A percentile compares a stretch with the other conserved stretches of the same genome.
These are phyloP conservation scores for Oscheius sp. DNA, from an alignment of 1,140 invertebrate genomes.

Conservation along the genomic window DNA sequence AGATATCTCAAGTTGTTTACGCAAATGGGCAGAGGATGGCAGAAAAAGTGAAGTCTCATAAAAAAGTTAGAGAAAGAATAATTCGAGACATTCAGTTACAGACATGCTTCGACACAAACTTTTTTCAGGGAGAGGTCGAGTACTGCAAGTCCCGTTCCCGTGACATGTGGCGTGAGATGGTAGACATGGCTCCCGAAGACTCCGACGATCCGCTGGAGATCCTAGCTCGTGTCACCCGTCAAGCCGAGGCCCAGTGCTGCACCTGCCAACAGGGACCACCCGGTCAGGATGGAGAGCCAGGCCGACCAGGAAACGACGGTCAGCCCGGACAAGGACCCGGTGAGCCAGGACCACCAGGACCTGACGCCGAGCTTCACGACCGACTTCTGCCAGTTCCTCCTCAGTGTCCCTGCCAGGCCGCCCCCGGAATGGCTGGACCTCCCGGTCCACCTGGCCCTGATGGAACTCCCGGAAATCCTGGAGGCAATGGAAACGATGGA, in stretches of 20 bases:
- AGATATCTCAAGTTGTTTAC: not conserved
- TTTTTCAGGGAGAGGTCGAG: conserved; percentile 58
- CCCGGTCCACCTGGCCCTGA: conserved; percentile 52
- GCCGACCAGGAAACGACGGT: conserved; percentile 46
- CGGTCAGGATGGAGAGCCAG: conserved; percentile 52
- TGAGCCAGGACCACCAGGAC: conserved; percentile 52
- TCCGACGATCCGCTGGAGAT: conserved; percentile 41
- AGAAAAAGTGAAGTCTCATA: no score
- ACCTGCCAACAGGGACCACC: conserved; percentile 60
- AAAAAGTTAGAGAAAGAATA: no score
- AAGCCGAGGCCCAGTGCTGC: conserved; percentile 56
- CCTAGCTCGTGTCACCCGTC: conserved; percentile 50
- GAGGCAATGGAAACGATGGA: conserved; percentile 56
- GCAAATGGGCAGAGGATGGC: no score
- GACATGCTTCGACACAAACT: not conserved
- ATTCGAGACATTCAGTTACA: no score
- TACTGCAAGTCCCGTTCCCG: conserved; percentile 57
- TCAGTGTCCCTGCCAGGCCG: conserved; percentile 57
- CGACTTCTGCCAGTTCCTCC: conserved; percentile 59
- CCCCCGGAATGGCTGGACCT: conserved; percentile 50
- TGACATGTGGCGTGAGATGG: conserved; percentile 61
- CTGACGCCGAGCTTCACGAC: conserved; percentile 60
- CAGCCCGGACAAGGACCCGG: conserved; percentile 52
- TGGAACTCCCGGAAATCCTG: conserved; percentile 54
- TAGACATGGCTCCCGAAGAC: conserved; percentile 51